phyloP scores from a whole-genome alignment of 2,888 invertebrate genomes.

The Sminthurides aquaticus region DNA sequence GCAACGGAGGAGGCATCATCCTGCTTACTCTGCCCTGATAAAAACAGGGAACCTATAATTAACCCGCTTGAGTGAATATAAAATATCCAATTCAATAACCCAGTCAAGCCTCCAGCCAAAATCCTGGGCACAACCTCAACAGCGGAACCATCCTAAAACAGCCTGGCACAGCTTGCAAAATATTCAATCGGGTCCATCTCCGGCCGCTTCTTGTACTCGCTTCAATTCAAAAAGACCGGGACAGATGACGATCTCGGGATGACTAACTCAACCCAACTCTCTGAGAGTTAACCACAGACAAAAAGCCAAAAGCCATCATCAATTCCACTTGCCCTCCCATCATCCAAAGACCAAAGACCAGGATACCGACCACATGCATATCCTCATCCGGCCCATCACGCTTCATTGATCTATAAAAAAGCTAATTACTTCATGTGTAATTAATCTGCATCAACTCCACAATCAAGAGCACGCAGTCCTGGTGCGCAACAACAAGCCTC shows the following conservation, averaged over 20 bases:
- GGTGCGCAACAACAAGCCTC: no score
- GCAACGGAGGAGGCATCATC: neutral
- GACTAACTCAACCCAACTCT: neutral
- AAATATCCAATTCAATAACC: no score
- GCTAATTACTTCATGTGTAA: slow-evolving; percentile 10
- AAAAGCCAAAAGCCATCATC: no score
- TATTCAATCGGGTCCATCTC: neutral
- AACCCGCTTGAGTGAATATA: neutral
- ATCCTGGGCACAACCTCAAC: no score
- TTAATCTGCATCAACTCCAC: slow-evolving; percentile 4
- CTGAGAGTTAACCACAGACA: neutral
- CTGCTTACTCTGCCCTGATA: neutral
- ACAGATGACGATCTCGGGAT: neutral
- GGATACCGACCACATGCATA: neutral
- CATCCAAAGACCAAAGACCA: neutral
- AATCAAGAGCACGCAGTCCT: neutral
- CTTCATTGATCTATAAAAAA: slow-evolving; percentile 6
- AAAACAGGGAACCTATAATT: neutral
- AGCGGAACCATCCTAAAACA: no score
- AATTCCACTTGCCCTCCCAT: neutral
- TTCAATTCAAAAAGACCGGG: no score
- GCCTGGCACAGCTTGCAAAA: neutral
- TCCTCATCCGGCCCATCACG: neutral
- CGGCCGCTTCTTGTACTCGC: neutral
- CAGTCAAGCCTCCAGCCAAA: no score